These are phyloP conservation scores for Camponotus floridanus DNA, from an alignment of 1,140 invertebrate genomes.

Conservation along the genomic window DNA sequence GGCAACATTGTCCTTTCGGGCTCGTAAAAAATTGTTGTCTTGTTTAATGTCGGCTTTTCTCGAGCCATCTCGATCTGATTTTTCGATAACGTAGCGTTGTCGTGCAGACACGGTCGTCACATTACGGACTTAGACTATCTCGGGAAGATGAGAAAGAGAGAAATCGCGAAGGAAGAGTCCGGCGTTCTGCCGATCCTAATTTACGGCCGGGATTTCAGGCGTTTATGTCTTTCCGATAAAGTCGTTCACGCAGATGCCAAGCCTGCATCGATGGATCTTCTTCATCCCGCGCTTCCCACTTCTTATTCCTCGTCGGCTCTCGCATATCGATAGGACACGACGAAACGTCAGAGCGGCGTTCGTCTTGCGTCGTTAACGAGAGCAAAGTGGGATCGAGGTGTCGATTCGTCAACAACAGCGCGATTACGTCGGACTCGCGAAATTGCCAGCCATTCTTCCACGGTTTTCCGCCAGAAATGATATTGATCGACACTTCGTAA, in stretches of 20 bases:
- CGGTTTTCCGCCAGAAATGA: constrained; percentile 37
- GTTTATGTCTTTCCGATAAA: constrained; percentile 87
- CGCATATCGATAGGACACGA: constrained; percentile 51
- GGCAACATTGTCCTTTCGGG: background rate
- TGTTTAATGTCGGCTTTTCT: constrained; percentile 54
- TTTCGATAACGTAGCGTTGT: constrained; percentile 25
- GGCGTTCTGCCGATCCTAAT: constrained; percentile 86
- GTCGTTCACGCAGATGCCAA: constrained; percentile 83
- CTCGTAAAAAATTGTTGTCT: constrained; percentile 70
- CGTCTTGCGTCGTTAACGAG: constrained; percentile 58
- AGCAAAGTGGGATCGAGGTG: constrained; percentile 30
- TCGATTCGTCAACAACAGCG: constrained; percentile 52
- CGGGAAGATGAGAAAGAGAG: constrained; percentile 31
- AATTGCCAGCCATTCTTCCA: constrained; percentile 54
- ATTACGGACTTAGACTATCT: constrained; percentile 50
- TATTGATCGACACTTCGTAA: constrained; percentile 32
- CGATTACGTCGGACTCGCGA: constrained; percentile 36
- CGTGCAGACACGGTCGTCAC: constrained; percentile 48
- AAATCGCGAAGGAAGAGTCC: constrained; percentile 78
- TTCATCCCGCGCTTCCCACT: constrained; percentile 63
- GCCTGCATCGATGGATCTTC: constrained; percentile 79
- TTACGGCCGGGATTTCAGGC: constrained; percentile 85
- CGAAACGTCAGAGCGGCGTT: constrained; percentile 63
- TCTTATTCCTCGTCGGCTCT: constrained; percentile 28
- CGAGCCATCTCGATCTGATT: constrained; percentile 72